Evolutionary conservation across 1,140 invertebrate genomes (phyloP), one percentile per base, ranked within the genome.

Genomic region (Whitmania pigra): DNA sequence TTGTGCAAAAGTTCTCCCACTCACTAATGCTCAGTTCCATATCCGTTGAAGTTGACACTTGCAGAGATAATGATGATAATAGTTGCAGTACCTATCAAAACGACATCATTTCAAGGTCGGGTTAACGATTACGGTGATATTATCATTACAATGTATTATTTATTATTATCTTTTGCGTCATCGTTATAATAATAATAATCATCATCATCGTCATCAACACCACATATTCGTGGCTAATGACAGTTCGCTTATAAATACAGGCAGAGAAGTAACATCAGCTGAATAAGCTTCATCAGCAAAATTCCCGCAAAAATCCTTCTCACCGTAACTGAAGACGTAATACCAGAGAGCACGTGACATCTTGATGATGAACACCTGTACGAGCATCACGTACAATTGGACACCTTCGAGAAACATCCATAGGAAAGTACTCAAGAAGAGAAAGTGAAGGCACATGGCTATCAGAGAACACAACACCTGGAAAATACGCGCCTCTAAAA

Each of bases 371-470:
- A 94, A 95, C 71, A 94, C 91, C 83, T 95, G 91, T 76, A 95
- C 90, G 74, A 95, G 85, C 90, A 94, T 93, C 53, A 93, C 88
- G 85, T 96, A 95, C 15, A 96, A 84, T 83, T 96, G 93, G 80
- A 94, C 91, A 73, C 92, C 92, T 89, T 86, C 77, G 74, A 95
- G 87, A 81, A 93, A 93, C 90, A 97, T 96, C 95, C 95, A 99
- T 71, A 90, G 88, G 82, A 97, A 97, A 53, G 93, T 88, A 73
- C 91, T 90, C 70, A 97, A 85, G 83, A 97, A 95, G 83, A 96
- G 91, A 83, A 92, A 97, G 82, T 99, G 94, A 29, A 97, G 83
- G 40, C 93, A 83, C 36, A 90, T 90, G 73, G 94, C 94, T 73
- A 97, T 89, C 40, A 95, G 85, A 27, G 91, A 89, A 82, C 95